These are phyloP conservation scores for Blennius ocellaris DNA, from an alignment of 2,113 vertebrate species.

Conservation along the genomic window DNA sequence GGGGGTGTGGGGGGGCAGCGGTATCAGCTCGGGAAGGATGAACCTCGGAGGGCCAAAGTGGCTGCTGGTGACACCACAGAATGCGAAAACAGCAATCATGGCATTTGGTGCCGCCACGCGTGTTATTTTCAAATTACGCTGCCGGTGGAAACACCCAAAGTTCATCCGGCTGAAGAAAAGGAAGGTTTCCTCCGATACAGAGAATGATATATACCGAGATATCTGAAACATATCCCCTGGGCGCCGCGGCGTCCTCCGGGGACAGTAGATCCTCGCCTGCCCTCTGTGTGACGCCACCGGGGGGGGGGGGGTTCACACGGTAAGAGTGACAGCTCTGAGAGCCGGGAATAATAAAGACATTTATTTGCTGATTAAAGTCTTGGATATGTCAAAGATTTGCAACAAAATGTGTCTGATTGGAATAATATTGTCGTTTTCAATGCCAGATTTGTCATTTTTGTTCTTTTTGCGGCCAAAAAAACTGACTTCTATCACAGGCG, in stretches of 20 bases:
- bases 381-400: no score
- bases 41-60: constrained; percentile 47
- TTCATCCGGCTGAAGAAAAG: constrained; percentile 56
- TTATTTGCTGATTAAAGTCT: no score
- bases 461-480: no score
- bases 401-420: no score
- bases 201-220: constrained; percentile 32
- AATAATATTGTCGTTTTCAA: no score
- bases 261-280: not conserved
- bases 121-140: constrained; percentile 67
- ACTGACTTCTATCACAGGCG: no score
- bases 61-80: constrained; percentile 72
- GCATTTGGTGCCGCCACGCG: constrained; percentile 47
- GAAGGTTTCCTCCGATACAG: constrained; percentile 37
- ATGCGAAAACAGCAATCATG: constrained; percentile 74
- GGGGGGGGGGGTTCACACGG: no score
- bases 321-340: no score
- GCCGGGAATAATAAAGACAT: no score
- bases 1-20: no score
- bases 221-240: constrained; percentile 16
- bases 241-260: not conserved
- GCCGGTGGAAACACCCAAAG: constrained; percentile 52
- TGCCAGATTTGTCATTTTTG: no score
- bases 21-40: constrained; percentile 45
- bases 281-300: not conserved